These are phyloP conservation scores for Synodontis membranacea DNA, from an alignment of 2,113 vertebrate genomes.

Conservation along the genomic window DNA sequence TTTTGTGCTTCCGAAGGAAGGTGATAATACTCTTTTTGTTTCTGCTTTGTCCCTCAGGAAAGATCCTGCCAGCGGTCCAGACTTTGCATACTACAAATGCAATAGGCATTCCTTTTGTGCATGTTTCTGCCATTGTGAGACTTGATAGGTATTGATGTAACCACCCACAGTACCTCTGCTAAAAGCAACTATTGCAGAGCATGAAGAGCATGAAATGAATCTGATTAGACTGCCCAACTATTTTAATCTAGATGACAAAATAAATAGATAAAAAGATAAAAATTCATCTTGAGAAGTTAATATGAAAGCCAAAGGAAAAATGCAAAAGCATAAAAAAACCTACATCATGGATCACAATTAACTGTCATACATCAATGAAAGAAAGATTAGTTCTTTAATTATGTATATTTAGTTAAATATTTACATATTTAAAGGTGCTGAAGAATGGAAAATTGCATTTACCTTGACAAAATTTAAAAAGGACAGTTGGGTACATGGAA, in stretches of 20 bases:
- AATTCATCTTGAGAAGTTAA: not conserved
- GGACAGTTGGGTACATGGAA: no score
- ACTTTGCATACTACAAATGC: slow-evolving; percentile 59
- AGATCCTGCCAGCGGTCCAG: slow-evolving; percentile 33
- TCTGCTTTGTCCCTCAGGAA: slow-evolving; percentile 62
- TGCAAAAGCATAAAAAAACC: not conserved
- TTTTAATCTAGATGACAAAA: not conserved
- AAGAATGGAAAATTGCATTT: no score
- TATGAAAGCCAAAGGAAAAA: not conserved
- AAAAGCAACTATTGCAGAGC: not conserved
- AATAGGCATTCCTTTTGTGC: not conserved
- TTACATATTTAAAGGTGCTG: no score
- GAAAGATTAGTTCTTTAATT: not conserved
- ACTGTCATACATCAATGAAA: not conserved
- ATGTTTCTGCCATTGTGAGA: not conserved
- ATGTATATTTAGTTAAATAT: not conserved
- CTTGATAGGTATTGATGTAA: slow-evolving; percentile 32
- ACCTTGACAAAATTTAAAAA: no score
- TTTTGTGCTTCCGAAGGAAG: slow-evolving; percentile 65
- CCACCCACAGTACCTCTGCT: not conserved
- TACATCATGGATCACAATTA: not conserved
- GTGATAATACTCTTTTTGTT: slow-evolving; percentile 70
- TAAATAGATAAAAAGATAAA: not conserved
- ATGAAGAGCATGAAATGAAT: not conserved
- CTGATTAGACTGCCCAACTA: not conserved